Evolutionary conservation across 2,888 invertebrate species (phyloP).

Genomic region (Dermolepida albohirtum): DNA sequence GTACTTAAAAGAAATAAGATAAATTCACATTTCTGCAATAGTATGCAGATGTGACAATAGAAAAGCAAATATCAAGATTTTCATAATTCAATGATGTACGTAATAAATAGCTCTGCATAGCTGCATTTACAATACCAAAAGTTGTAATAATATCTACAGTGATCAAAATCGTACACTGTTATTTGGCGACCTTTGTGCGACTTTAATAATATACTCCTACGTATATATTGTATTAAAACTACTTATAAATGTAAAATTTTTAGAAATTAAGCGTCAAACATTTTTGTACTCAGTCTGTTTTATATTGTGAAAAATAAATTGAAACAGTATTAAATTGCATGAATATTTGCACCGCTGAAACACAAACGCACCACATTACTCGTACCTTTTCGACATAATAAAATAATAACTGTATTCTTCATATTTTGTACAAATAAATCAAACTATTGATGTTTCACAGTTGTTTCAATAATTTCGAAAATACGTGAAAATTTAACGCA

Average conservation of each 20-base stretch:
- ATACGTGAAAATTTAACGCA: slow-evolving; percentile 21
- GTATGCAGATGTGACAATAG: no score
- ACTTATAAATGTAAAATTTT: slow-evolving; percentile 31
- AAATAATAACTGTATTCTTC: slow-evolving; percentile 44
- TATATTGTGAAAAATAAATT: slow-evolving; percentile 40
- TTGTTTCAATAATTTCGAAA: slow-evolving; percentile 34
- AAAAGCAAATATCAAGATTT: no score
- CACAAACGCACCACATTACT: slow-evolving; percentile 55
- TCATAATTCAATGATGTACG: no score
- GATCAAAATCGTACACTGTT: slow-evolving; percentile 5
- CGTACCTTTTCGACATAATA: slow-evolving; percentile 44
- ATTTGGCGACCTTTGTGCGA: slow-evolving; percentile 20
- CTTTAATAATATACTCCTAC: slow-evolving; percentile 20
- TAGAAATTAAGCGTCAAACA: slow-evolving; percentile 41
- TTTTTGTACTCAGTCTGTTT: slow-evolving; percentile 53
- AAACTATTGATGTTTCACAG: slow-evolving; percentile 38
- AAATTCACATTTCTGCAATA: no score
- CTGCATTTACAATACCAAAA: not conserved
- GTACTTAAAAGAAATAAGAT: no score
- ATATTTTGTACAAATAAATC: slow-evolving; percentile 58
- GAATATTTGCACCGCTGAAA: slow-evolving; percentile 57
- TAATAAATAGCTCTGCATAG: not conserved
- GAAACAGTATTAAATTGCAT: slow-evolving; percentile 47
- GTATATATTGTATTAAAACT: slow-evolving; percentile 23
- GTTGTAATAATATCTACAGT: not conserved